Base-by-base conservation (phyloP, 2,888 invertebrate genomes). In the Diplazon laetatorius region DNA sequence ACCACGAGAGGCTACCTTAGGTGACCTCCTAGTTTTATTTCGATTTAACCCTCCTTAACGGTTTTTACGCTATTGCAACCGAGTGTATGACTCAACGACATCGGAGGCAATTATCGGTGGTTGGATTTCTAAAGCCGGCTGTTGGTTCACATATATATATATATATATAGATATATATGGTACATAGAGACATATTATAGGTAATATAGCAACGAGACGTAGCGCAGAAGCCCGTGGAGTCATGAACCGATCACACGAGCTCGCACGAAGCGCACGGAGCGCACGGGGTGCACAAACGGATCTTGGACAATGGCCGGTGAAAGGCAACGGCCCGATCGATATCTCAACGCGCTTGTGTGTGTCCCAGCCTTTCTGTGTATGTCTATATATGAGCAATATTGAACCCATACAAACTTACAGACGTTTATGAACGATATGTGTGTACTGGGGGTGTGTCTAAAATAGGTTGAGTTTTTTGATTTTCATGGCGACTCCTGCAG, bases 271-370 rank as follows among this genome's bases (percentile, higher is more conserved):
- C 25, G 25, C 30, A 25, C 25, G 1, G 52, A 52, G 39, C 39
- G 59, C 44, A 25, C 25, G 30, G 14, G 44, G 46, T 14, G 59
- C 39, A 39, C 50, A 2, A 2, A 52, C 59, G 50, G 60, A 68
- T 20, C 71, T 72, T 84, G 87, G 88, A 88, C 88, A 88, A 88
- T 87, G 88, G 85, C 80, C 85, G 84, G 88, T 87, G 88, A 88
- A 88, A 88, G 88, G 88, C 87, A 85, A 85, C 81, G 83, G 84
- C 82, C 81, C 84, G 85, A 87, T 87, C 83, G 85, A 86, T 86
- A 86, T 86, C 87, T 84, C 82, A 83, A 77, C 80, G 84, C 84
- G 83, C 83, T 83, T 82, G 81, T 75, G 84, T 82, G 81, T 75
- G 84, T 81, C 81, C 50, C 37, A 59, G 35, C 52, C 71, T 71